Evolutionary conservation across 2,113 vertebrate species (phyloP), one percentile per base, ranked within the genome.

Genomic region (Elanoides forficatus): DNA sequence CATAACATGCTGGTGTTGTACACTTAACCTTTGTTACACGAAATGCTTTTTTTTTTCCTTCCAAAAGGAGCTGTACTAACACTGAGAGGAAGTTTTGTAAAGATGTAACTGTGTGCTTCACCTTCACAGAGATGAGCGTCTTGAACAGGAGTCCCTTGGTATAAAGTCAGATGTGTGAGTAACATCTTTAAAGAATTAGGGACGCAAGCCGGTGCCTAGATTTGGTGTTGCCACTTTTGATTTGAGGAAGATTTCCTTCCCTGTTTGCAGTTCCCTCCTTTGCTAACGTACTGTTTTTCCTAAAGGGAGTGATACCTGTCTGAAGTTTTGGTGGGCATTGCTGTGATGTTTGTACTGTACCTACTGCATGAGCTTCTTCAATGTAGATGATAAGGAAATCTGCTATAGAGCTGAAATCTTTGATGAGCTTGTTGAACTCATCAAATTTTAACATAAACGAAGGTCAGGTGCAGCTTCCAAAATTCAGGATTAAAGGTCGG

Each of bases 381-480:
- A 99, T 98, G 96, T 99, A 99, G 97, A 99, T 97, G 78, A 99
- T 98, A 15, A 99, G 98, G 73, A 99, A 99, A 97, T 99, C 99
- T 6, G 99, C 99, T 47, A 98, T 62, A 4, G 98, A 97, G n/a
- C 93, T 52, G 81, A 99, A 99, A 83, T 99, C 99, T 98, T 98
- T 97, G 96, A 99, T 85, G 89, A 99, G 99, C 90, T 98, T 96
- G 97, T 99, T 99, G 98, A 99, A 99, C 97, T 99, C 98, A 62
- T 98, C 98, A 94, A 99, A 99, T 97, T 98, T 99, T 72, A 97
- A 98, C 94, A 99, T 98, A 96, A 99, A 99, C 4, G 99, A 99
- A 95, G 99, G 99, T 99, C 99, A 99, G 96, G 99, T 99, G 92
- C 99, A 99, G 12, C 99, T 99, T 84, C 99, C 99, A 93, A 99